Percentiles rank a stretch among this genome's conserved stretches.
phyloP scores from a whole-genome alignment of 2,888 invertebrate genomes.

The Leptinotarsa tumamoca region DNA sequence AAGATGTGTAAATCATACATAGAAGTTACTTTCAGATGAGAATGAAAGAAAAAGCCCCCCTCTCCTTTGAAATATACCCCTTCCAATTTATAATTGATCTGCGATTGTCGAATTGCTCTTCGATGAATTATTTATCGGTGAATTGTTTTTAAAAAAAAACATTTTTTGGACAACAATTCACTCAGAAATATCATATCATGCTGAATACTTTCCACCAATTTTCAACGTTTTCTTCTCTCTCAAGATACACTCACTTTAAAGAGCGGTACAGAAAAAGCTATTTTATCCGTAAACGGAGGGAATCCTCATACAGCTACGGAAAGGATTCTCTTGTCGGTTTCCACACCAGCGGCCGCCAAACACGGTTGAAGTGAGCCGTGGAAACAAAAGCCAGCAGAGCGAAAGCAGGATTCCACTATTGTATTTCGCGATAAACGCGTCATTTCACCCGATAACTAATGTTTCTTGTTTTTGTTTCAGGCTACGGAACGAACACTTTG shows the following conservation, averaged over 20 bases:
- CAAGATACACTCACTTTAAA: not conserved
- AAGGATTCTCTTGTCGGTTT: slow-evolving; percentile 67
- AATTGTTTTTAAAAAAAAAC: no score
- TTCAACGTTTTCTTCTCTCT: not conserved
- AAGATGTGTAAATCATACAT: no score
- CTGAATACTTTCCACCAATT: not conserved
- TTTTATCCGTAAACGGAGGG: slow-evolving; percentile 4
- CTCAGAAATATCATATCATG: no score
- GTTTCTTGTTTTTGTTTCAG: slow-evolving; percentile 71
- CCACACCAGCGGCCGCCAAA: slow-evolving; percentile 62
- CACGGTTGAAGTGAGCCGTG: slow-evolving; percentile 63
- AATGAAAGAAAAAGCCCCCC: no score
- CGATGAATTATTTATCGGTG: no score
- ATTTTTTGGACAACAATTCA: no score
- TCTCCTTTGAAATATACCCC: no score
- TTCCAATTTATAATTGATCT: no score
- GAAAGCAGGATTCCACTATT: slow-evolving; percentile 49
- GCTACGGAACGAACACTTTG: slow-evolving; percentile 86
- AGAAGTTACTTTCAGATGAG: no score
- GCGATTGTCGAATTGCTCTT: no score
- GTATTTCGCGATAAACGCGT: slow-evolving; percentile 44
- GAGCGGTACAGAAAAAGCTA: not conserved
- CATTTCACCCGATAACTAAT: slow-evolving; percentile 38
- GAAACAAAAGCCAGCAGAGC: slow-evolving; percentile 64
- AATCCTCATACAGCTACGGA: slow-evolving; percentile 57